Base-by-base conservation (phyloP, 2,113 vertebrate species). In the Odocoileus hemionus region DNA sequence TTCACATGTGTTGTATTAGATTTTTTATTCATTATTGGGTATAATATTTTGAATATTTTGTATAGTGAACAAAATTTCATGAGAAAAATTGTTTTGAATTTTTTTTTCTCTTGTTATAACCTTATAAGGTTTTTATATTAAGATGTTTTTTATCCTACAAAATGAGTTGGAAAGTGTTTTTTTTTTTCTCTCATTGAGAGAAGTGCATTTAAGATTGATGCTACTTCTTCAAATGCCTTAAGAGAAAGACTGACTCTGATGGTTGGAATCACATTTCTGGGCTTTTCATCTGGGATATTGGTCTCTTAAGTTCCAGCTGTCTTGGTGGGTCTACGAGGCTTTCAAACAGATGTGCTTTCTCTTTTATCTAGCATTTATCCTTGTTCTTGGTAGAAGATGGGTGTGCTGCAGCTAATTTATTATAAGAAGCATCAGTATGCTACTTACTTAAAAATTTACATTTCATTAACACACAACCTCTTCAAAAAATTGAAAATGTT, bases 391-490 rank as follows among this genome's bases (percentile, higher is more conserved):
- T 87, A 55, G 23, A 57, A 95, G 16, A 90, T n/a, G 61, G 5
- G 4, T 92, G 4, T 70, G 23, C 15, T 87, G 14, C 4, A 89
- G 25, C 7, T 96, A 88, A 80, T 87, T 36, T 94, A 16, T 88
- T 88, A n/a, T 85, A 92, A 78, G 39, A 86, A 94, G 2, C 28
- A 60, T 76, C 39, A 64, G 1, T 89, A 60, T 84, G 33, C 14
- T 83, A n/a, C 43, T 86, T 92, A 93, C 58, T 97, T 86, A 61
- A 64, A 95, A 94, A 54, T 87, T 87, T 92, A 86, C 33, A 58
- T 89, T 89, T 89, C 36, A 92, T 87, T 91, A 89, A 64, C 16
- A 83, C 2, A 47, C 21, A 87, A 85, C 2, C 33, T 88, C 28
- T 90, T 80, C 39, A 94, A 87, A 95, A 85, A 39, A 80, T 26